phyloP scores from a whole-genome alignment of 30 jellyfish, hydroid and myxozoan species.

The Hydractinia echinata region DNA sequence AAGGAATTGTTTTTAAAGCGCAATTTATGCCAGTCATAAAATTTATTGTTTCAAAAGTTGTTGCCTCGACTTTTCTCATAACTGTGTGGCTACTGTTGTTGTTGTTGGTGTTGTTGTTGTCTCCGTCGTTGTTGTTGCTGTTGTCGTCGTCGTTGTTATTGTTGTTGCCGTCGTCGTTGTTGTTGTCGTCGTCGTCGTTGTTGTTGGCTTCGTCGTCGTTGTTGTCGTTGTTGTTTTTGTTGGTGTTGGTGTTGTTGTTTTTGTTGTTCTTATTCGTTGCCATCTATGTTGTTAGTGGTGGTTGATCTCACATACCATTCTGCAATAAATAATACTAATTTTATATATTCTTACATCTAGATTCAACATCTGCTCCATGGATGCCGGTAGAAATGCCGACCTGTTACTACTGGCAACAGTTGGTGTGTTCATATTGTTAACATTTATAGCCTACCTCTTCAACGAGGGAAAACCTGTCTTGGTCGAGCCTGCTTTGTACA shows the following conservation, averaged over 20 bases:
- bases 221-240: neutral
- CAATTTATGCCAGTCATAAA: neutral
- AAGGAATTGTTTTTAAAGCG: neutral
- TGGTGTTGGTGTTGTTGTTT: too few relatives aligned
- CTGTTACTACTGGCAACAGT: slow-evolving; percentile 18
- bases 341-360: too few relatives aligned
- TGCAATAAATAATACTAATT: too few relatives aligned
- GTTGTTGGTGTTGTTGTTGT: slow-evolving; percentile 7
- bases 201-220: neutral
- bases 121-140: neutral
- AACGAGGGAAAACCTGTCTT: slow-evolving; percentile 13
- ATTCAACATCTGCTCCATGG: neutral
- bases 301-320: neutral
- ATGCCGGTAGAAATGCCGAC: slow-evolving; percentile 12
- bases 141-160: neutral
- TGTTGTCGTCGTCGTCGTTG: neutral
- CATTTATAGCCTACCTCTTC: slow-evolving; percentile 7
- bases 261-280: neutral
- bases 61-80: neutral
- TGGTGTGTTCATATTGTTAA: neutral
- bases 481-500: neutral
- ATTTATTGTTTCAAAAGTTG: too few relatives aligned
- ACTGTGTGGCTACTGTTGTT: neutral
- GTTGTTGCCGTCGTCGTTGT: neutral
- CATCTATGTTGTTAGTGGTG: neutral